Evolutionary conservation across 2,797 vertebrate species (phyloP).

Genomic region (Selene dorsalis): DNA sequence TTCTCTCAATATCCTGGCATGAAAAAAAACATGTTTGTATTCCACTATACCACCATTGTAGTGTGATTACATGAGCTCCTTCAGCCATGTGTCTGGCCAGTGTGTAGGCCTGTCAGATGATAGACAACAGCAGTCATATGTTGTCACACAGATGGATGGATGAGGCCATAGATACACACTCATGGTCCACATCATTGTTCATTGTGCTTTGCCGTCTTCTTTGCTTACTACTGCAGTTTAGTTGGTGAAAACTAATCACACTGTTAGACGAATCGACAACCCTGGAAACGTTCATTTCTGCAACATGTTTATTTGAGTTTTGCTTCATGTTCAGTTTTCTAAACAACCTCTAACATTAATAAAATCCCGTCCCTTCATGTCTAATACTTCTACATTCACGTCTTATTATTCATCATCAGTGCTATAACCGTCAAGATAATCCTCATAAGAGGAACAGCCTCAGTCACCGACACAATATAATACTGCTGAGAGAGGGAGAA

Average conservation of each 20-base stretch:
- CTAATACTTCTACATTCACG: background rate
- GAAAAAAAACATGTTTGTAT: background rate
- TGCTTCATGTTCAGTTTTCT: constrained; percentile 3
- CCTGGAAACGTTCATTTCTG: constrained; percentile 47
- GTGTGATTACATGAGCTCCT: constrained; percentile 44
- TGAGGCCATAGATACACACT: constrained; percentile 70
- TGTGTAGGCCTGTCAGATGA: constrained; percentile 77
- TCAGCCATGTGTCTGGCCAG: constrained; percentile 58
- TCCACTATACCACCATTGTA: constrained; percentile 31
- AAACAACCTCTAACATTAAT: background rate
- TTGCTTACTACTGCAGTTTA: constrained; percentile 73
- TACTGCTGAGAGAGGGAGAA: background rate
- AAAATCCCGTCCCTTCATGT: no score
- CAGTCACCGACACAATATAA: background rate
- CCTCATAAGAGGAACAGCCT: constrained; percentile 3
- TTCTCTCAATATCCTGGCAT: constrained; percentile 1
- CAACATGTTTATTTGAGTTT: constrained; percentile 14
- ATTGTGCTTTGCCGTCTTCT: constrained; percentile 70
- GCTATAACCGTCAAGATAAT: background rate
- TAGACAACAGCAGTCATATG: constrained; percentile 79
- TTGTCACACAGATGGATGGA: constrained; percentile 58
- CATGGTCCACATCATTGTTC: constrained; percentile 69
- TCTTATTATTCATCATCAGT: constrained; percentile 4
- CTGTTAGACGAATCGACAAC: constrained; percentile 44
- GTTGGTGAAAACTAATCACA: constrained; percentile 49